These are phyloP conservation scores for Sialia sialis DNA, from an alignment of 2,113 vertebrate genomes.

Conservation along the genomic window DNA sequence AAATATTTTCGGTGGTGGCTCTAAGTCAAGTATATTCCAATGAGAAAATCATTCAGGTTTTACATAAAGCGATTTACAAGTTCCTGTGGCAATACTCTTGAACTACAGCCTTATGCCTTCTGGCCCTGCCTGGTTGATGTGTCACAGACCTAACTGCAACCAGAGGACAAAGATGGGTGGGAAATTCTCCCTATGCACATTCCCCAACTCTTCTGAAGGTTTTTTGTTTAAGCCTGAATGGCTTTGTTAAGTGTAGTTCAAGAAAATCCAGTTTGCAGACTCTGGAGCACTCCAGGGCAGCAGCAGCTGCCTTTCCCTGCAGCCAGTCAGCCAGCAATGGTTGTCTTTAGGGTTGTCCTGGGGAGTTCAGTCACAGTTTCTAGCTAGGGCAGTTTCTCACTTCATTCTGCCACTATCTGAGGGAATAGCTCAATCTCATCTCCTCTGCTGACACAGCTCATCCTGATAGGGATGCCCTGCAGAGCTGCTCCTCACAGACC, in stretches of 20 bases:
- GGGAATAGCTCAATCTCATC: background rate
- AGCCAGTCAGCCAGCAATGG: background rate
- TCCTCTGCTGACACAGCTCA: background rate
- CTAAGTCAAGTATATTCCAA: background rate
- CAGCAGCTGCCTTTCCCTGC: background rate
- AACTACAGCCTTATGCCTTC: background rate
- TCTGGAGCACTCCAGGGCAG: background rate
- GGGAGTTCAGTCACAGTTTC: background rate
- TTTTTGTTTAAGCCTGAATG: background rate
- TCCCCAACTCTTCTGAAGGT: background rate
- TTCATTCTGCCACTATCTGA: background rate
- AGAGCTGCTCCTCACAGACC: fast-evolving
- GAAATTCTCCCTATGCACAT: background rate
- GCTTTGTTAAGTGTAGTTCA: background rate
- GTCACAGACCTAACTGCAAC: background rate
- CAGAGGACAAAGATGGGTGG: background rate
- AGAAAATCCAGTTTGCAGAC: slow-evolving; percentile 3
- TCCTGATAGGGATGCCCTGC: fast-evolving
- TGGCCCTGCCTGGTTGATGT: background rate
- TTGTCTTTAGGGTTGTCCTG: background rate
- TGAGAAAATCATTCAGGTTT: background rate
- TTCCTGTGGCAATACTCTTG: background rate
- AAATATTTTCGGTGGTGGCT: background rate
- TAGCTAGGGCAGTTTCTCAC: background rate
- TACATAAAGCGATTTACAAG: background rate